Percentiles rank a stretch among this genome's conserved stretches.
phyloP scores from a whole-genome alignment of 2,888 invertebrate genomes.

The Cremastinae sp. region DNA sequence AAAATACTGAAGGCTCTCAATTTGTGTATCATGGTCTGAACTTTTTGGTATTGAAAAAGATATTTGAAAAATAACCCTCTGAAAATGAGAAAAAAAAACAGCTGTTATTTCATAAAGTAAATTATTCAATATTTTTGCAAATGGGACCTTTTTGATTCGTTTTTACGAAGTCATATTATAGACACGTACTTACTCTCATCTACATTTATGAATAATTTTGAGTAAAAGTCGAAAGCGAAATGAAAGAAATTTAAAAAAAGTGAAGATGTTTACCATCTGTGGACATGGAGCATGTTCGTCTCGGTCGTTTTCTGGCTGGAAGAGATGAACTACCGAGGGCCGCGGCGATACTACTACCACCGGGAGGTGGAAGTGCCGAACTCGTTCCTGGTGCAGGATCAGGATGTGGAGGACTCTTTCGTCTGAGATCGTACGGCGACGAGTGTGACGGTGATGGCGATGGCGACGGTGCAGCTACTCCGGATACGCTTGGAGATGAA shows the following conservation, averaged over 20 bases:
- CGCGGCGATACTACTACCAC: conserved; percentile 81
- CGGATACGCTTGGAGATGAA: conserved; percentile 79
- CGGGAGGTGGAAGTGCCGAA: conserved; percentile 77
- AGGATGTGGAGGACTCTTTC: conserved; percentile 89
- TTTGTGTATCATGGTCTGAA: no score
- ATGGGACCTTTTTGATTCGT: no score
- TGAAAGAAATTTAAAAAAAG: neutral
- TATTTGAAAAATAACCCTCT: no score
- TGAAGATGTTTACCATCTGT: conserved; percentile 77
- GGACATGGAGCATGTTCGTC: conserved; percentile 84
- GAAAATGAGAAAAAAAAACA: no score
- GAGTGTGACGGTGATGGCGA: conserved; percentile 84
- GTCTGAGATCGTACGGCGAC: conserved; percentile 93
- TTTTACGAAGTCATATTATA: no score
- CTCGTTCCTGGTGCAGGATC: conserved; percentile 87
- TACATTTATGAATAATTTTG: no score
- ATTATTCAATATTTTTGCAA: no score
- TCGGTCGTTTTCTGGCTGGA: conserved; percentile 92
- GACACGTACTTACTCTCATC: no score
- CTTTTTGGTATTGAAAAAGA: no score
- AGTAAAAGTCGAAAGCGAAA: neutral
- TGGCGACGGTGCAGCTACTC: conserved; percentile 77
- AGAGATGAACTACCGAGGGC: conserved; percentile 85
- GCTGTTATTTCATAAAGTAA: no score
- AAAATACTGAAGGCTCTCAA: no score